Conservation (phyloP, 53 echinoderm and acorn worm genomes). For the Hippasteria phrygiana region DNA sequence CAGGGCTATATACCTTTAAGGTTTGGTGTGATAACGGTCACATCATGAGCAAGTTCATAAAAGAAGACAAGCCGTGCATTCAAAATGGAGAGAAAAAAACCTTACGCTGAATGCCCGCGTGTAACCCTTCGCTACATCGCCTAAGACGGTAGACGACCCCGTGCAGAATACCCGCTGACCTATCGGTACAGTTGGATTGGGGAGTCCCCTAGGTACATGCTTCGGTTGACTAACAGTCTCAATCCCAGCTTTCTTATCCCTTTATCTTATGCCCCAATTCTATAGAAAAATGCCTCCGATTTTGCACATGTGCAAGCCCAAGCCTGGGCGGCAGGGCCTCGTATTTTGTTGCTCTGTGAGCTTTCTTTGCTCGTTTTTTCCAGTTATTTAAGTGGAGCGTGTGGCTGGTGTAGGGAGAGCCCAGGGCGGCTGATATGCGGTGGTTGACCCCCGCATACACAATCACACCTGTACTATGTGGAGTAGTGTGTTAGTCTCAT, state of each 20-base stretch:
- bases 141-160: constrained; percentile 60
- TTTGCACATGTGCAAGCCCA: constrained; percentile 22
- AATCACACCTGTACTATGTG: constrained; percentile 55
- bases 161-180: constrained; percentile 50
- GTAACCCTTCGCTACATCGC: constrained; percentile 48
- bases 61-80: not conserved
- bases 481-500: constrained; percentile 22
- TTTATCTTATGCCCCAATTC: constrained; percentile 60
- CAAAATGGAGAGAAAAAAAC: not conserved
- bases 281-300: constrained; percentile 40
- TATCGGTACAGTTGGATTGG: constrained; percentile 52
- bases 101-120: constrained; percentile 31
- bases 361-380: constrained; percentile 43
- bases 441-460: constrained; percentile 45
- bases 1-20: too few relatives aligned
- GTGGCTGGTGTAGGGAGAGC: constrained; percentile 37
- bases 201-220: constrained; percentile 44
- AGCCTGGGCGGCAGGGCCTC: not conserved
- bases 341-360: constrained; percentile 52
- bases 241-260: not conserved
- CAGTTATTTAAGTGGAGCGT: constrained; percentile 59
- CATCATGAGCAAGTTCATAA: not conserved
- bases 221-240: constrained; percentile 59
- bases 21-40: too few relatives aligned
- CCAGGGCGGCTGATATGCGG: constrained; percentile 31